A percentile compares a stretch with the other conserved stretches of the same genome.
These are phyloP conservation scores for Stylophora pistillata DNA, from an alignment of 64 coral and sea anemone species.

Conservation along the genomic window DNA sequence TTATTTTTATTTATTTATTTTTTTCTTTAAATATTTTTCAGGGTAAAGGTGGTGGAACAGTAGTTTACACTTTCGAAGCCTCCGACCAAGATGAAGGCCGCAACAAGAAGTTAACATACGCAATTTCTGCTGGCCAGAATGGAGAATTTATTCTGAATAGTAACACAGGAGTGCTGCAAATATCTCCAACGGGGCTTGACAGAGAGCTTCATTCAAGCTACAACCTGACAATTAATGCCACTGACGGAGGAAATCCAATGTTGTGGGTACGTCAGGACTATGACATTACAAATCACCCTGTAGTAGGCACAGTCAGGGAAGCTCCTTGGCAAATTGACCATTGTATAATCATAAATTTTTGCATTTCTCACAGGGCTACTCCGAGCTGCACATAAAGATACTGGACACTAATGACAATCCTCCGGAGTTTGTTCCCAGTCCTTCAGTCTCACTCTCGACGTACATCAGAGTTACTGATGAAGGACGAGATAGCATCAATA, in stretches of 20 bases:
- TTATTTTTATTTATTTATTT: background rate
- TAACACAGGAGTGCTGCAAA: constrained; percentile 68
- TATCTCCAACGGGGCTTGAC: constrained; percentile 81
- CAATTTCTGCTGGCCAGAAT: constrained; percentile 53
- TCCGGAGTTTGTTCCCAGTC: constrained; percentile 72
- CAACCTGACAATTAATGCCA: constrained; percentile 78
- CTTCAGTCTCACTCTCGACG: constrained; percentile 33
- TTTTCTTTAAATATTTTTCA: background rate
- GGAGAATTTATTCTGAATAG: constrained; percentile 78
- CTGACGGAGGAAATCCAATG: constrained; percentile 64
- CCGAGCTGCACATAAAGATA: constrained; percentile 56
- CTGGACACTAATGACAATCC: constrained; percentile 87
- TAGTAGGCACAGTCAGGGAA: no score
- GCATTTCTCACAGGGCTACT: constrained; percentile 39
- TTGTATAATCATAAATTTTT: no score
- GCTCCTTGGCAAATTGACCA: no score
- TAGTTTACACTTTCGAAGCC: constrained; percentile 38
- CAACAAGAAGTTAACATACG: constrained; percentile 65
- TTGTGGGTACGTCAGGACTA: constrained; percentile 37
- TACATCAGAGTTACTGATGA: constrained; percentile 60
- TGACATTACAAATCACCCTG: no score
- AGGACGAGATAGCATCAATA: constrained; percentile 47
- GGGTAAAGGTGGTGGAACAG: constrained; percentile 77
- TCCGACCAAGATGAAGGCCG: constrained; percentile 62
- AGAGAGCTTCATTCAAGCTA: constrained; percentile 71